phyloP scores from a whole-genome alignment of 2,797 vertebrate species.

The Selene dorsalis region DNA sequence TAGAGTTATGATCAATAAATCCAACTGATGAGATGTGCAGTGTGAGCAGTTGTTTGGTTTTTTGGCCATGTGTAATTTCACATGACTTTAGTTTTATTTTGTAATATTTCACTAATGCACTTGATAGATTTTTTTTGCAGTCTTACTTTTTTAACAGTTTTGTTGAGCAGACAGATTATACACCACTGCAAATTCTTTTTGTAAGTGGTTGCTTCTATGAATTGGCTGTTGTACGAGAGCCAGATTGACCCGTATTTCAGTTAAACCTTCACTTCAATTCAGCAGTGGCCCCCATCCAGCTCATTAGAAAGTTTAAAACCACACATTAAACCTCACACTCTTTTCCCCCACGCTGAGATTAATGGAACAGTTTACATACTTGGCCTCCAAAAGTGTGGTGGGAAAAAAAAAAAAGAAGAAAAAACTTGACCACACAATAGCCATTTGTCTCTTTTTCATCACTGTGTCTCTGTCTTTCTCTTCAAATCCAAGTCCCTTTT shows the following conservation, averaged over 20 bases:
- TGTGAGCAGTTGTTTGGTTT: background rate
- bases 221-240: conserved; percentile 21
- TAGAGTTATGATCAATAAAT: conserved; percentile 26
- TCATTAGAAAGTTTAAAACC: conserved; percentile 76
- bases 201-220: conserved; percentile 31
- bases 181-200: conserved; percentile 15
- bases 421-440: conserved; percentile 66
- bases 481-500: conserved; percentile 44
- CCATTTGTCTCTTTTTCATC: conserved; percentile 69
- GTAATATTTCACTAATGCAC: conserved; percentile 10
- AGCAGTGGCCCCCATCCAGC: conserved; percentile 66
- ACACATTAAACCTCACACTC: conserved; percentile 65
- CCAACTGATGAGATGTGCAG: background rate
- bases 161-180: background rate
- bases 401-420: conserved; percentile 1
- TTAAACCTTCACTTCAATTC: conserved; percentile 41
- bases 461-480: conserved; percentile 43
- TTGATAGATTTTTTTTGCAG: background rate
- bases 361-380: conserved; percentile 74
- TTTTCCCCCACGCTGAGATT: conserved; percentile 64
- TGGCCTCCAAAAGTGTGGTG: conserved; percentile 58
- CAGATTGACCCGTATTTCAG: conserved; percentile 25
- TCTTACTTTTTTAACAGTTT: background rate
- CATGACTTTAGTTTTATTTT: conserved; percentile 8
- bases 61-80: conserved; percentile 8